Evolutionary conservation across 2,797 vertebrate species (phyloP).

Genomic region (Sylvia borin): DNA sequence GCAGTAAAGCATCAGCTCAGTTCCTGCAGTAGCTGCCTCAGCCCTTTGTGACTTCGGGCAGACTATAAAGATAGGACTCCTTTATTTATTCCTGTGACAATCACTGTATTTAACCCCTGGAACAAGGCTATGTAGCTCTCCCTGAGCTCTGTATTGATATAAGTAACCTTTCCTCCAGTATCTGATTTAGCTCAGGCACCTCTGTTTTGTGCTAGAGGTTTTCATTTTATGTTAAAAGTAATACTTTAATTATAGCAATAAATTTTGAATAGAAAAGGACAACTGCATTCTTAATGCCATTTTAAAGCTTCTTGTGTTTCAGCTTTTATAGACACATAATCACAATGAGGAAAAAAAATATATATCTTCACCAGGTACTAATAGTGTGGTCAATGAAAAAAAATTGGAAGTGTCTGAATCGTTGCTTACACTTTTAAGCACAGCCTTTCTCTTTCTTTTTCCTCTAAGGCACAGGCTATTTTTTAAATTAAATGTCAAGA

Average conservation of each 20-base stretch:
- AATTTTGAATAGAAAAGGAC: neutral
- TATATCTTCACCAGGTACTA: neutral
- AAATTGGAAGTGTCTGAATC: neutral
- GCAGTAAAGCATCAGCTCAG: neutral
- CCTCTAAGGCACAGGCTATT: neutral
- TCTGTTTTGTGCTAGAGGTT: neutral
- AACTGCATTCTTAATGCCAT: neutral
- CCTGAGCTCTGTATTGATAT: neutral
- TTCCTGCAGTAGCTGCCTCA: neutral
- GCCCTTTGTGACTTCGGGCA: neutral
- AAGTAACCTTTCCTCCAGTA: neutral
- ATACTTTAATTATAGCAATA: neutral
- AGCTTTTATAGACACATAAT: neutral
- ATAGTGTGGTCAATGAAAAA: neutral
- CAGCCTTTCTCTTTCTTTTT: neutral
- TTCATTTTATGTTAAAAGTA: neutral
- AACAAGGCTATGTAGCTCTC: neutral
- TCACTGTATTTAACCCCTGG: neutral
- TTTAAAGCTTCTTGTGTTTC: neutral
- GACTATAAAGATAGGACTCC: neutral
- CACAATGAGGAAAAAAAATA: neutral
- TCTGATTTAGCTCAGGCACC: neutral
- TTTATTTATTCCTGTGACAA: neutral
- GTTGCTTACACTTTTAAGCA: neutral
- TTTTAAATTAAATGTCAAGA: constrained; percentile 14